Conservation (phyloP, 2,888 invertebrate species). For the Nemoura dubitans region DNA sequence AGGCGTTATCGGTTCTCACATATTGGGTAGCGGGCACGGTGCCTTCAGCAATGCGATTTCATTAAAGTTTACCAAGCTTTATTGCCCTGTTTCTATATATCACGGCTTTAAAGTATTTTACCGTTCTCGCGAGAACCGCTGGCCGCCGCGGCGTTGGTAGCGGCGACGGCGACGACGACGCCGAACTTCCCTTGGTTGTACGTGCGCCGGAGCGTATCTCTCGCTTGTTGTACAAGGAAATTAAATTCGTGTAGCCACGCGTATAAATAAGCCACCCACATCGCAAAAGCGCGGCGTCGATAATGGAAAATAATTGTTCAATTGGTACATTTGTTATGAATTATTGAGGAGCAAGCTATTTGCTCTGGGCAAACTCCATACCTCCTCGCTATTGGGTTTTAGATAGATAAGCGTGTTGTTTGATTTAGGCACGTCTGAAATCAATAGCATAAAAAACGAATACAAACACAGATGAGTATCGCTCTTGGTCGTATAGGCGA, state of each 20-base stretch:
- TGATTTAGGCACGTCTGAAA: not conserved
- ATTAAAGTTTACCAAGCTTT: slow-evolving; percentile 38
- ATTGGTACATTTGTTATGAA: slow-evolving; percentile 12
- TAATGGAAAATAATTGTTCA: slow-evolving; percentile 7
- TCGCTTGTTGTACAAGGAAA: not conserved
- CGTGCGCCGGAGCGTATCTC: not conserved
- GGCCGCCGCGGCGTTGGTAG: not conserved
- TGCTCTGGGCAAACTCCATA: not conserved
- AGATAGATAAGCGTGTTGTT: not conserved
- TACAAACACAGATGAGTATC: slow-evolving; percentile 7
- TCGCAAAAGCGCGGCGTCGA: not conserved
- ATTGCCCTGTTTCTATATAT: slow-evolving; percentile 41
- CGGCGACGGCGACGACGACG: not conserved
- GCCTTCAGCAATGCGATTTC: slow-evolving; percentile 35
- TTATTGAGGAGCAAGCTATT: not conserved
- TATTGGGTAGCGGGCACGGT: slow-evolving; percentile 9
- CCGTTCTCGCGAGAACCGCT: not conserved
- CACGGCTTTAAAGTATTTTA: slow-evolving; percentile 31
- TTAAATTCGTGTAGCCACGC: not conserved
- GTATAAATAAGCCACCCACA: not conserved
- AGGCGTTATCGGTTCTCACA: slow-evolving; percentile 40
- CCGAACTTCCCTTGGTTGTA: not conserved
- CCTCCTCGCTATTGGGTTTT: not conserved
- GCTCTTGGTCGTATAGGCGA: not conserved
- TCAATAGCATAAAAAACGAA: not conserved